Evolutionary conservation across 2,888 invertebrate genomes (phyloP), one percentile per base, ranked within the genome.

Genomic region (Drosophila merina): DNA sequence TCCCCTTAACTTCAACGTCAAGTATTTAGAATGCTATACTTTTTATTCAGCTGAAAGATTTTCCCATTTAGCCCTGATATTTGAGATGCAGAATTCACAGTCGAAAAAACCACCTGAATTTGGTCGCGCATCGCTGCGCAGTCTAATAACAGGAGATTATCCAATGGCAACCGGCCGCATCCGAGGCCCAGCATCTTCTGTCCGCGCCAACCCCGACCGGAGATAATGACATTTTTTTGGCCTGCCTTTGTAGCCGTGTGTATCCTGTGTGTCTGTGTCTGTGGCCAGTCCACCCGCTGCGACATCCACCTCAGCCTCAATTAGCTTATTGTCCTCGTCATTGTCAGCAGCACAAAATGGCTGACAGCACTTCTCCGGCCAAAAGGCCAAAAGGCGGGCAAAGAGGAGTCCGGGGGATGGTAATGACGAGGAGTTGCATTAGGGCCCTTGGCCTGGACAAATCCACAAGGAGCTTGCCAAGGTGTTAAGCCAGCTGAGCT

Each of bases 381-480:
- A 12, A 33, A 14, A 26, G 20, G 12, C 48, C 47, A 12, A 33
- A 14, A 26, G 9, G 26, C n/a, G 30, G 8, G 25, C 5, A 6
- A 10, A 9, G 47, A 9, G 25, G 12, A n/a, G 28, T n/a, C 3
- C 28, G 28, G 28, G 47, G 31, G 5, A 4, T 20, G 9, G 31
- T 4, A 10, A n/a, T 10, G 57, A 33, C 33, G 10, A n/a, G n/a
- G 36, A 36, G 20, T 40, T 58, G 44, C 40, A 60, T 51, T 66
- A 50, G 54, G 57, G 64, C 57, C 57, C 68, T 56, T 67, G 56
- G 56, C 68, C 57, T 49, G 36, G 9, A 33, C 50, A 79, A 79
- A 79, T 77, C 85, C 87, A 79, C 85, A 88, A 84, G 67, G 86
- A 88, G 88, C 88, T 84, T 83, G 78, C 57, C 51, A 72, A 79